phyloP scores from a whole-genome alignment of 2,888 invertebrate genomes.

The Tenodera sinensis region DNA sequence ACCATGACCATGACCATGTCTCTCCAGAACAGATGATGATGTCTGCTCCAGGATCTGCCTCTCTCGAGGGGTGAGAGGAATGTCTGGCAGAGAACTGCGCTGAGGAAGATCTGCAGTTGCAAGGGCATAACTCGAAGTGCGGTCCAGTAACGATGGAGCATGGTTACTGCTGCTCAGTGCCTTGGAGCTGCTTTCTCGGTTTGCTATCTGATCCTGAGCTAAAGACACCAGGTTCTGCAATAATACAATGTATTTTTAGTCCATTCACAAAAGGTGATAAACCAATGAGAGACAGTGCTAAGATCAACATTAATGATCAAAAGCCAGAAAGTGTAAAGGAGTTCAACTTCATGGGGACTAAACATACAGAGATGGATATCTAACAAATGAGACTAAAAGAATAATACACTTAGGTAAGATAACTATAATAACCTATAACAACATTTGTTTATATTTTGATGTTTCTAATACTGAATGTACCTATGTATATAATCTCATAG shows the following conservation, averaged over 20 bases:
- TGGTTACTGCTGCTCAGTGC: conserved; percentile 33
- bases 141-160: conserved; percentile 30
- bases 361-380: no score
- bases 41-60: conserved; percentile 61
- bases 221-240: conserved; percentile 67
- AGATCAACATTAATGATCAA: no score
- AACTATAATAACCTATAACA: no score
- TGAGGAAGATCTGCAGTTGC: conserved; percentile 44
- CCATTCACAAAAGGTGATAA: conserved; percentile 1
- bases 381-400: no score
- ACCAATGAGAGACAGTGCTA: not conserved
- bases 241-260: conserved; percentile 26
- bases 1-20: conserved; percentile 44
- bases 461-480: no score
- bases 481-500: no score
- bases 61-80: conserved; percentile 77
- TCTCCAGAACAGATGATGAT: conserved; percentile 41
- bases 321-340: no score
- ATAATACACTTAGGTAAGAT: no score
- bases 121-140: conserved; percentile 30
- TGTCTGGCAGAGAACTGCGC: conserved; percentile 72
- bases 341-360: no score
- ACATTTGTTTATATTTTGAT: no score
- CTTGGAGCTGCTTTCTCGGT: conserved; percentile 48
- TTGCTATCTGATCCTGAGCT: conserved; percentile 77